Evolutionary conservation across 2,888 invertebrate species (phyloP), one percentile per base, ranked within the genome.

Genomic region (Rambutsinella grinnellia): DNA sequence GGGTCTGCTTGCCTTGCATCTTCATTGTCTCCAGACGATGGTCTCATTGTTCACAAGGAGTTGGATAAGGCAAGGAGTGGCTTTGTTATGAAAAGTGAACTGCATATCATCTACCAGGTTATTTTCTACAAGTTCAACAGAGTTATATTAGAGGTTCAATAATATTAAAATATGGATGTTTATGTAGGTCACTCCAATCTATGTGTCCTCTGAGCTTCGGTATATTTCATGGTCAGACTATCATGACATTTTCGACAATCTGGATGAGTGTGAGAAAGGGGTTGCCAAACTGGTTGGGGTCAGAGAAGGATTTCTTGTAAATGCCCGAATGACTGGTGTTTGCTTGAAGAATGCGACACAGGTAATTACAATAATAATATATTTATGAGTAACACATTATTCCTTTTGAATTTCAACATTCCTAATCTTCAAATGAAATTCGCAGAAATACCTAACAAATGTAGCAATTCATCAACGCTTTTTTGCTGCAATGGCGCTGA

Each of bases 21-120:
- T 0, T 94, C 97, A 0, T 91, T 99, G 87, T 93, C 96, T n/a
- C 98, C 99, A 0, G 93, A 94, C 85, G 97, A 99, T 86, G 97
- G 96, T 0, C 88, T 98, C 8, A 90, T 93, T 19, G 90, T 99
- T 51, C 95, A 97, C 85, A 90, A 92, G 79, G 99, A 99, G 87
- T 87, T 99, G 26, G 93, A 95, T 86, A 93, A 92, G 86, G 96
- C 98, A 0, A 90, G 96, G 8, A 92, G 93, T 84, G 93, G 94
- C 85, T 93, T 99, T 85, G 96, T 96, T 0, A 88, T 99, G 13
- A 96, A 97, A 86, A 95, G 94, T 67, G 99, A 99, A 85, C 89
- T 99, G 2, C 99, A 99, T 87, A 90, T 98, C 49, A 91, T 99
- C 58, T 99, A 98, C 87, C 89, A 97, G 85, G 97, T 97, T 49